Evolutionary conservation across 1,140 invertebrate species (phyloP), one percentile per base, ranked within the genome.

Genomic region (Chrysomallon squamiferum): DNA sequence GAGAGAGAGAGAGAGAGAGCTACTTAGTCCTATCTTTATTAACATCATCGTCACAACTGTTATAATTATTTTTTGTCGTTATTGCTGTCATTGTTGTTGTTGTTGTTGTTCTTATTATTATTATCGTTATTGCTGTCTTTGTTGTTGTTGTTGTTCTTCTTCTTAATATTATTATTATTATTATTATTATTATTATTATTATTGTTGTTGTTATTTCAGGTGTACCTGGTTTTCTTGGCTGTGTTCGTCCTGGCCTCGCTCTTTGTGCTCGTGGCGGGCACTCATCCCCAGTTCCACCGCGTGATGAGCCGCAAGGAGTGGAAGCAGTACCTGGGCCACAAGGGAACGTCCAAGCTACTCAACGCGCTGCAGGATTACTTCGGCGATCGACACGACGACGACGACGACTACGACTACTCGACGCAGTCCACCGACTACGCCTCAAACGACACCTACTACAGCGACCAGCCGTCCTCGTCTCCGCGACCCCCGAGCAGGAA

Each of bases 161-260:
- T n/a, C n/a, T n/a, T n/a, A n/a, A n/a, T n/a, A n/a, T n/a, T n/a
- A n/a, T n/a, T n/a, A n/a, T n/a, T n/a, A n/a, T n/a, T n/a, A n/a
- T n/a, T n/a, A n/a, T n/a, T n/a, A n/a, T n/a, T n/a, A n/a, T n/a
- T n/a, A n/a, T n/a, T n/a, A n/a, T n/a, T n/a, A n/a, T n/a, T n/a
- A n/a, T n/a, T n/a, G n/a, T n/a, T 33, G 22, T 32, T 52, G n/a
- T 64, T 5, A 15, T 73, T 69, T 58, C 72, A 76, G 74, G 18
- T 67, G 1, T 74, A 72, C 54, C 65, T 70, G n/a, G 66, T 43
- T 38, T 7, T 70, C 13, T 71, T 71, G 33, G 56, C 68, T 52
- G 30, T 67, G 7, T 68, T 75, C 49, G 66, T 75, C 59, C 22
- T 66, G 3, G 29, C 67, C 2, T 74, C 75, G 1, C 56, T 72